A percentile compares a stretch with the other conserved stretches of the same genome.
Conservation (phyloP, 2,888 invertebrate species). For the Cyaniris semiargus region DNA sequence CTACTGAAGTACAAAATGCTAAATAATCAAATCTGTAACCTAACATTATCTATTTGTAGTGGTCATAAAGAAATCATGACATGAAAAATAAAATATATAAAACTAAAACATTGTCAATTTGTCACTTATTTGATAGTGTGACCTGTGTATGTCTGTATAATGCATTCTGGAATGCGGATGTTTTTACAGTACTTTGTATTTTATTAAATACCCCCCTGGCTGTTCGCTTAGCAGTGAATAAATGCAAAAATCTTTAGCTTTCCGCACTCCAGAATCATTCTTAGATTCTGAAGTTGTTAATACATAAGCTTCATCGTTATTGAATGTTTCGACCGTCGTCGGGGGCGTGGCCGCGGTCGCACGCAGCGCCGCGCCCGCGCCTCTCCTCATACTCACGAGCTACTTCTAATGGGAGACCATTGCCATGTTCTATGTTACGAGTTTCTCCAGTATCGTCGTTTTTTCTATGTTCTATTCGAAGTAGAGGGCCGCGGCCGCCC, state of each 20-base stretch:
- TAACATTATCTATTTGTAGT: no score
- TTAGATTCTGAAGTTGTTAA: not conserved
- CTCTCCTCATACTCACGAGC: slow-evolving; percentile 37
- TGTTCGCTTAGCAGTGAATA: not conserved
- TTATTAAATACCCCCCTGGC: not conserved
- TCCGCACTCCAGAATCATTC: not conserved
- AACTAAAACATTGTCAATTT: not conserved
- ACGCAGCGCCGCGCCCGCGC: not conserved
- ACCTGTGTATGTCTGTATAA: not conserved
- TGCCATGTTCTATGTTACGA: slow-evolving; percentile 38
- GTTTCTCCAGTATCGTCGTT: slow-evolving; percentile 31
- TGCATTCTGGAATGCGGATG: not conserved
- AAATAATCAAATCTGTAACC: no score
- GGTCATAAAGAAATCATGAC: no score
- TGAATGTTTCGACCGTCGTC: not conserved
- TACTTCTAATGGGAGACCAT: slow-evolving; percentile 42
- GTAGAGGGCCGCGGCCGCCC: slow-evolving; percentile 28
- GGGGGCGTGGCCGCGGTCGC: not conserved
- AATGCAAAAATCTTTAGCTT: not conserved
- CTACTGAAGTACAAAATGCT: not conserved
- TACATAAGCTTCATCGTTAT: not conserved
- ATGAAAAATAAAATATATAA: not conserved
- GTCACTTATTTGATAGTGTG: not conserved
- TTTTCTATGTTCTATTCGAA: slow-evolving; percentile 34
- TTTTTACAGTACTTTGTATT: not conserved